Evolutionary conservation across 2,113 vertebrate species (phyloP), one percentile per base, ranked within the genome.

Genomic region (Melanotaenia duboulayi): DNA sequence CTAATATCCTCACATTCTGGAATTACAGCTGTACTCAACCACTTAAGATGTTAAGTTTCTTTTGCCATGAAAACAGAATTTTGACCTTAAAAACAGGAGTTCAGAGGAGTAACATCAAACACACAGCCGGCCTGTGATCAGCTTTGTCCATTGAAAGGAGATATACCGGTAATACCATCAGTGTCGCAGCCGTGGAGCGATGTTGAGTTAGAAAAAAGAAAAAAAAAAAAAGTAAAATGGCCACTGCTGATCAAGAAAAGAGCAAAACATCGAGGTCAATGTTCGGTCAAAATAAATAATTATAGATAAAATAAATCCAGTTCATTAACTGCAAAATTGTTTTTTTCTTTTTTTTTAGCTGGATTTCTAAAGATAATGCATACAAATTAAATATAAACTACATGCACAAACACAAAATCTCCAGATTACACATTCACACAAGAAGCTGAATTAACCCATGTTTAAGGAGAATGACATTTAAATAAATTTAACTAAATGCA

Each of bases 301-400:
- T 24, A 61, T n/a, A n/a, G n/a, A n/a, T n/a, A n/a, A n/a, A n/a
- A n/a, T n/a, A 73, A 71, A 71, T 48, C 13, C 6, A 13, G n/a
- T 57, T 57, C 54, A 42, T 8, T 1, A 35, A 8, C 32, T 35
- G 8, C 32, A 35, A 35, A 1, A 9, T 35, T 35, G 32, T 5
- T 56, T 12, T n/a, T n/a, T n/a, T n/a, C n/a, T 23, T 19, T 39
- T 76, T 40, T 24, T 9, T 24, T 11, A 35, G 35, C 17, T 60
- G 28, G 22, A 16, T 23, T 68, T 48, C 37, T 78, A 65, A 80
- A 74, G 69, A 54, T 79, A 83, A 81, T 65, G 22, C 14, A 37
- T 64, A 63, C 9, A 81, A 77, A 40, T 58, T 46, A 22, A 20
- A 19, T n/a, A 19, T 35, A 35, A 57, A 57, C 14, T 11, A 35